Percentiles rank a stretch among this genome's conserved stretches.
phyloP scores from a whole-genome alignment of 1,140 invertebrate genomes.

The Diorhabda elongata region DNA sequence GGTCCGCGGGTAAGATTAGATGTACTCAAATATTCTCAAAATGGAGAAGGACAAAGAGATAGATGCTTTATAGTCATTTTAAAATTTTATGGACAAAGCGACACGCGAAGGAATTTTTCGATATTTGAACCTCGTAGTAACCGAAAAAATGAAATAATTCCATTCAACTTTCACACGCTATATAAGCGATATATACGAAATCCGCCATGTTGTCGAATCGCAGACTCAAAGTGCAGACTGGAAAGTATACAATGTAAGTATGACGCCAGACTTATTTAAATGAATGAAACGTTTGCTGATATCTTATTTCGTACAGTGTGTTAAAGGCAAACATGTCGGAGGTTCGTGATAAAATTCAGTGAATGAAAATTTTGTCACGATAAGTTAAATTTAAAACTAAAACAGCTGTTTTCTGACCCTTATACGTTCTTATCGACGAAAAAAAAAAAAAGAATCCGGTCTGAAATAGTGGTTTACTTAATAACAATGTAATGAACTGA shows the following conservation, averaged over 20 bases:
- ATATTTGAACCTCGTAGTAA: no score
- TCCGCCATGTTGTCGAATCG: no score
- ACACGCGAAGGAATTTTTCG: no score
- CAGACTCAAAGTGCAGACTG: no score
- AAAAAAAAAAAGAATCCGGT: neutral
- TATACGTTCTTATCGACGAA: neutral
- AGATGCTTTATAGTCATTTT: no score
- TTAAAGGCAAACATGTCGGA: neutral
- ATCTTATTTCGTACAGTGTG: neutral
- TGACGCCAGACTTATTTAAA: neutral
- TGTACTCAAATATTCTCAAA: no score
- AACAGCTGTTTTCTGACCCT: slow-evolving; percentile 1
- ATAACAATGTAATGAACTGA: neutral
- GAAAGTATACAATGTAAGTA: neutral
- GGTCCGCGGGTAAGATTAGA: no score
- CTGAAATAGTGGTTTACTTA: neutral
- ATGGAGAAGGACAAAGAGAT: no score
- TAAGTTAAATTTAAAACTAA: neutral
- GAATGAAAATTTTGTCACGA: neutral
- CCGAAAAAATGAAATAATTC: no score
- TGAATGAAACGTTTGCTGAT: neutral
- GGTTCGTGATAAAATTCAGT: neutral
- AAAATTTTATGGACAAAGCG: no score
- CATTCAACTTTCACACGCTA: no score
- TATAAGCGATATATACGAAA: no score